Evolutionary conservation across 2,888 invertebrate genomes (phyloP).

Genomic region (Caenorhabditis macrosperma): DNA sequence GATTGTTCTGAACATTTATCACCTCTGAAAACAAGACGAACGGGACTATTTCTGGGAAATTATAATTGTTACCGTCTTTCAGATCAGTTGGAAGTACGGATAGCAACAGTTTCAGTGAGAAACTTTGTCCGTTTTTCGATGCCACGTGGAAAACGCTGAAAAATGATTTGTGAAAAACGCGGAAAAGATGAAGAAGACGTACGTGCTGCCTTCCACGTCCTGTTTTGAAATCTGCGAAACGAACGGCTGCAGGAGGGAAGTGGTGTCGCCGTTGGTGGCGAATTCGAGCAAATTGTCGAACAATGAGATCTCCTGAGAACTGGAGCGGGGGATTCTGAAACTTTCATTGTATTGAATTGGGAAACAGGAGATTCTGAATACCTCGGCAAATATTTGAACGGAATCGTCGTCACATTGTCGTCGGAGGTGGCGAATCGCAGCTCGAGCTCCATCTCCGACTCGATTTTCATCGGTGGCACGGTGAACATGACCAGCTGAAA

Average conservation of each 20-base stretch:
- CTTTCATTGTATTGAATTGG: neutral
- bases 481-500: slow-evolving; percentile 64
- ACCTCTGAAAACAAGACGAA: slow-evolving; percentile 55
- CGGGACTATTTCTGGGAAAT: neutral
- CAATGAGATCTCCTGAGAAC: slow-evolving; percentile 22
- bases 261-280: slow-evolving; percentile 62
- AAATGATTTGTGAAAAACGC: too few species aligned
- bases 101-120: slow-evolving; percentile 78
- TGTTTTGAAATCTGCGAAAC: slow-evolving; percentile 46
- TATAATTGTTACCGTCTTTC: slow-evolving; percentile 50
- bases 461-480: slow-evolving; percentile 44
- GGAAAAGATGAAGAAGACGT: neutral
- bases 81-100: slow-evolving; percentile 51
- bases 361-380: neutral
- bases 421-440: slow-evolving; percentile 39
- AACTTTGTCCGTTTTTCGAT: slow-evolving; percentile 69
- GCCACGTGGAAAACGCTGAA: slow-evolving; percentile 73
- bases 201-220: slow-evolving; percentile 63
- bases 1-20: slow-evolving; percentile 65
- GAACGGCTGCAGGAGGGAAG: slow-evolving; percentile 60
- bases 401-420: slow-evolving; percentile 52
- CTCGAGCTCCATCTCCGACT: slow-evolving; percentile 27
- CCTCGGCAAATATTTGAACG: slow-evolving; percentile 57
- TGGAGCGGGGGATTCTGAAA: slow-evolving; percentile 11
- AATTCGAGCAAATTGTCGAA: slow-evolving; percentile 63